Evolutionary conservation across 1,140 invertebrate genomes (phyloP), one percentile per base, ranked within the genome.

Genomic region (Subanguina moxae): DNA sequence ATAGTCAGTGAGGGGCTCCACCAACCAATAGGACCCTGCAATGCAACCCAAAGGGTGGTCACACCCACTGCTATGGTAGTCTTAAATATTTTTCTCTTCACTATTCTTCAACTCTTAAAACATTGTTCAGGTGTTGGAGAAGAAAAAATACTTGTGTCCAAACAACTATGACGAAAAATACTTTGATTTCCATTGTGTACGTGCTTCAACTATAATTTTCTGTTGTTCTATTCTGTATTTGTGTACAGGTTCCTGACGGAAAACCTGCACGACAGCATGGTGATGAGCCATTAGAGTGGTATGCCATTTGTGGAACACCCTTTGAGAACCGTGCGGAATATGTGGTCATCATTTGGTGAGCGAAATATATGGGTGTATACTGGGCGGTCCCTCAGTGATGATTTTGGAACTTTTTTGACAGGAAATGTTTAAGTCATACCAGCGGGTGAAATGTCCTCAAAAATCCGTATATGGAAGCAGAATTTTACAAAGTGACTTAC

Each of bases 291-390:
- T 52, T 81, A 0, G 83, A 84, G 23, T 91, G 89, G 89, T 91
- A 91, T 78, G 88, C 88, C n/a, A 87, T 89, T 48, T 91, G 90
- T 81, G 90, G 90, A 25, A 90, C 88, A 8, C 86, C 87, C 0
- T 90, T 89, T 76, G 85, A 86, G 58, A 90, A 90, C 78, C 85
- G 87, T 17, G 82, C 83, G 0, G 89, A 90, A 76, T 90, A 90
- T 77, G 85, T 90, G 15, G 77, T 86, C 9, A 84, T 90, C 1
- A 80, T 89, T 19, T 83, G 84, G 30, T 85, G 85, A 42, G 85
- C 19, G n/a, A 23, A 56, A n/a, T n/a, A n/a, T n/a, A n/a, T n/a
- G n/a, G n/a, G n/a, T n/a, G n/a, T n/a, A n/a, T n/a, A n/a, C n/a
- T n/a, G n/a, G n/a, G n/a, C n/a, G n/a, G n/a, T n/a, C n/a, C n/a